These are phyloP conservation scores for Bombus balteatus DNA, from an alignment of 1,140 invertebrate genomes.

Conservation along the genomic window DNA sequence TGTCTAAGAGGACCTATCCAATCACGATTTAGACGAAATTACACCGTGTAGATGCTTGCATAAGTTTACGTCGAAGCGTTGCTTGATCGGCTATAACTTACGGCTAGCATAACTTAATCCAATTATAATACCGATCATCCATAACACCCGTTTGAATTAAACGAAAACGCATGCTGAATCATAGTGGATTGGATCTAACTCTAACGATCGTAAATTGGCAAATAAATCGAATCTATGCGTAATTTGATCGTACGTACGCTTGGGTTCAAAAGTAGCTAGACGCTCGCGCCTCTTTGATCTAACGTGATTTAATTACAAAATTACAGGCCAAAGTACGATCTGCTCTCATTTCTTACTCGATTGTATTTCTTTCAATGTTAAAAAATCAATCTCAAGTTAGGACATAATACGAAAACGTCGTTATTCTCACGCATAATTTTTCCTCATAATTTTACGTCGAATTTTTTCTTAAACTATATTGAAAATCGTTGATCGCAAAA, in stretches of 20 bases:
- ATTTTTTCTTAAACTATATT: too few species aligned
- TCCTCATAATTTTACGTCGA: too few species aligned
- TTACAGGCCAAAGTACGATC: neutral
- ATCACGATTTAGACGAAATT: conserved; percentile 47
- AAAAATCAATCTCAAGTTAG: too few species aligned
- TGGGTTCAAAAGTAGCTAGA: too few species aligned
- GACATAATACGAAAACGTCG: too few species aligned
- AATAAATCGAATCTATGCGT: conserved; percentile 7
- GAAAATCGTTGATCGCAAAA: too few species aligned
- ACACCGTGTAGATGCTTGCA: neutral
- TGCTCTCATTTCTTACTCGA: too few species aligned
- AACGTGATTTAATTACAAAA: neutral
- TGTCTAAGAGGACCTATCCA: neutral
- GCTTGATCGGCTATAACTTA: conserved; percentile 16
- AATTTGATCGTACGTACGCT: neutral
- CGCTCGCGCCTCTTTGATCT: neutral
- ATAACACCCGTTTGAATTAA: neutral
- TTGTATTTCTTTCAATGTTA: too few species aligned
- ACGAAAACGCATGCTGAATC: neutral
- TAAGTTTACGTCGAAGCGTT: neutral
- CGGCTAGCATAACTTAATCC: conserved; percentile 38
- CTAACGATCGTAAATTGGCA: neutral
- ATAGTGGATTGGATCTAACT: neutral
- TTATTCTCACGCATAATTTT: too few species aligned
- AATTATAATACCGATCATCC: conserved; percentile 19